Conservation (phyloP, 2,888 invertebrate species). For the Eurytoma adleriae region DNA sequence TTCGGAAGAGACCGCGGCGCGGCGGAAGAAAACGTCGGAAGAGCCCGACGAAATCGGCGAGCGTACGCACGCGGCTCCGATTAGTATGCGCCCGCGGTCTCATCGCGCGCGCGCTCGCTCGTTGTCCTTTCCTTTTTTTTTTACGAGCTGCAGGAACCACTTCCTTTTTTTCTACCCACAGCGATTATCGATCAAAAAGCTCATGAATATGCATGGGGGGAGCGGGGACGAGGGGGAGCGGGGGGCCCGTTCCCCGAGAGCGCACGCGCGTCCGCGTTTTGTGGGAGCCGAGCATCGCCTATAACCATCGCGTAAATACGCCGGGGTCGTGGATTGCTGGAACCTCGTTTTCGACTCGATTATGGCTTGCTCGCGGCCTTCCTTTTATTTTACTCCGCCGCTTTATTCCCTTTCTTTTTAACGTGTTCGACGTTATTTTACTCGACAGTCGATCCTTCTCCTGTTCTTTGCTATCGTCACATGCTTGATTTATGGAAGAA, state of each 20-base stretch:
- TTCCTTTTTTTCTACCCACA: slow-evolving; percentile 68
- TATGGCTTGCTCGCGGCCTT: too few relatives aligned
- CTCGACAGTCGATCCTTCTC: too few relatives aligned
- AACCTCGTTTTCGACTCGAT: neutral
- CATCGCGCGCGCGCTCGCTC: slow-evolving; percentile 64
- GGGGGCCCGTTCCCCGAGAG: slow-evolving; percentile 2
- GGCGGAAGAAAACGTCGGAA: slow-evolving; percentile 62
- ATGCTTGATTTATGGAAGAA: too few relatives aligned
- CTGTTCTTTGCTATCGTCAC: too few relatives aligned
- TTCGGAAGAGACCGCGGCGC: neutral
- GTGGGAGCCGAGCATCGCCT: slow-evolving; percentile 1
- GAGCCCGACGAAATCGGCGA: slow-evolving; percentile 60
- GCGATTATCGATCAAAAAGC: slow-evolving; percentile 72
- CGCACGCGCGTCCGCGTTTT: slow-evolving; percentile 6
- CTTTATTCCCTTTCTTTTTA: too few relatives aligned
- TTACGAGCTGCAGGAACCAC: slow-evolving; percentile 70
- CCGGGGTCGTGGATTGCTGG: slow-evolving; percentile 7
- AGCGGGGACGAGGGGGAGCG: slow-evolving; percentile 3
- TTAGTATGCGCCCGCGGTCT: slow-evolving; percentile 72
- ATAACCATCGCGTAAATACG: neutral
- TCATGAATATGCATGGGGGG: slow-evolving; percentile 73
- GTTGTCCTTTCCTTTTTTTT: slow-evolving; percentile 66
- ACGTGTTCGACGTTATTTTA: too few relatives aligned
- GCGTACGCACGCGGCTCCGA: slow-evolving; percentile 53
- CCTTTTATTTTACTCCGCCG: too few relatives aligned